Evolutionary conservation across 2,113 vertebrate genomes (phyloP).

Genomic region (Vireo altiloquus): DNA sequence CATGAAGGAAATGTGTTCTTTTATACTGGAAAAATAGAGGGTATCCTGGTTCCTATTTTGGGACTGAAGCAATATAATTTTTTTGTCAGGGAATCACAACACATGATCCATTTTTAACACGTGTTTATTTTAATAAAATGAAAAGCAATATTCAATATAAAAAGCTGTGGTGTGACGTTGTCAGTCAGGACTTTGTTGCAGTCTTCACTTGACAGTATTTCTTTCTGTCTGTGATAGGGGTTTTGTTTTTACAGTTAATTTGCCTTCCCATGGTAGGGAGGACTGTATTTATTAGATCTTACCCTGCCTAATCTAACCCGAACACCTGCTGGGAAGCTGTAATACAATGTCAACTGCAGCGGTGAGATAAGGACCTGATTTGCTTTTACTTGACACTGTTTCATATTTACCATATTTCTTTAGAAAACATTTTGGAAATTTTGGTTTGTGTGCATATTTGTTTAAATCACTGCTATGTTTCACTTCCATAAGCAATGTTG

Average conservation of each 20-base stretch:
- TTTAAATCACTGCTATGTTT: neutral
- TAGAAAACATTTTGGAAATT: neutral
- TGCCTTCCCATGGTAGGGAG: neutral
- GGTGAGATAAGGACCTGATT: conserved; percentile 27
- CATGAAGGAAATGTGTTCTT: neutral
- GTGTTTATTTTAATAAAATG: conserved; percentile 28
- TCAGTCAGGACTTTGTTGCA: neutral
- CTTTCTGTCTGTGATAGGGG: neutral
- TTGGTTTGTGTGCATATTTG: neutral
- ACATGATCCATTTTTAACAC: neutral
- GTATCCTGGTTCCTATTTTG: conserved; percentile 13
- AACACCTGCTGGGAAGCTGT: conserved; percentile 44
- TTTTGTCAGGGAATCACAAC: neutral
- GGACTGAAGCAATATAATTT: neutral
- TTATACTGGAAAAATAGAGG: neutral
- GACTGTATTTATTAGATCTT: neutral
- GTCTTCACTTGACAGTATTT: neutral
- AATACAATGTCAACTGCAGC: neutral
- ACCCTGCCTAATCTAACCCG: neutral
- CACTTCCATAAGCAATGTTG: neutral
- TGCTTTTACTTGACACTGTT: conserved; percentile 27
- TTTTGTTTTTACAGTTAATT: conserved; percentile 47
- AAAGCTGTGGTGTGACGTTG: neutral
- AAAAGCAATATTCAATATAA: neutral
- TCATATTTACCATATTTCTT: conserved; percentile 22